Base-by-base conservation (phyloP, 2,113 vertebrate genomes). In the Malurus alboscapulatus region DNA sequence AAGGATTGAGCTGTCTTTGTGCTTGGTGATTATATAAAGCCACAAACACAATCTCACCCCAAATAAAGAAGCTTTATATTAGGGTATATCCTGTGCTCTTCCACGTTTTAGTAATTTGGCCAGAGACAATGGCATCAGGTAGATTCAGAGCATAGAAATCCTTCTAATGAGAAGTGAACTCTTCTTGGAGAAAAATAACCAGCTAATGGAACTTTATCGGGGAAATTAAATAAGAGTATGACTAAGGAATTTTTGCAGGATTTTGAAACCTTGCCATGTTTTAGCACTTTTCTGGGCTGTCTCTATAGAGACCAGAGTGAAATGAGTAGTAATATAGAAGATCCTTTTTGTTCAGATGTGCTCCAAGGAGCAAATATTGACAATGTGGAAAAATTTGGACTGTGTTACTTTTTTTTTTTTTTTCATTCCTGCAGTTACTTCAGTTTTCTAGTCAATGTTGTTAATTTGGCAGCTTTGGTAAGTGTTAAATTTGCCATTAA, bases 401-500 rank as follows among this genome's bases (percentile, higher is more conserved):
- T 20, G 16, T 9, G 8, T 2, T 45, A 6, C 17, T 66, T 42
- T 1, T 14, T 30, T 1, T 14, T 47, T 38, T 82, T 55, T 44
- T 65, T 58, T 25, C 14, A 47, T 15, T 90, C 7, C 26, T 85
- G 67, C 69, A 61, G 17, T 57, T 38, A 47, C 30, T 92, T 69
- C 50, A 55, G 61, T 74, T 47, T 94, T 93, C n/a, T 68, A 75
- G 57, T 59, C 45, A 38, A 55, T 61, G 66, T 3, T 62, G 53
- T 59, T 87, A 82, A 95, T 88, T 81, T 84, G 61, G 47, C 25
- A 95, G 32, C 19, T 84, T 88, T 90, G 22, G 20, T 72, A 78
- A 90, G 48, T 57, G 59, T 32, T 95, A 79, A 90, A 73, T 84
- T 94, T 86, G 12, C 79, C 53, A 68, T 93, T 88, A 72, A 86